Conservation (phyloP, 2,888 invertebrate species). For the Pseudococcus jackbeardsleyi region DNA sequence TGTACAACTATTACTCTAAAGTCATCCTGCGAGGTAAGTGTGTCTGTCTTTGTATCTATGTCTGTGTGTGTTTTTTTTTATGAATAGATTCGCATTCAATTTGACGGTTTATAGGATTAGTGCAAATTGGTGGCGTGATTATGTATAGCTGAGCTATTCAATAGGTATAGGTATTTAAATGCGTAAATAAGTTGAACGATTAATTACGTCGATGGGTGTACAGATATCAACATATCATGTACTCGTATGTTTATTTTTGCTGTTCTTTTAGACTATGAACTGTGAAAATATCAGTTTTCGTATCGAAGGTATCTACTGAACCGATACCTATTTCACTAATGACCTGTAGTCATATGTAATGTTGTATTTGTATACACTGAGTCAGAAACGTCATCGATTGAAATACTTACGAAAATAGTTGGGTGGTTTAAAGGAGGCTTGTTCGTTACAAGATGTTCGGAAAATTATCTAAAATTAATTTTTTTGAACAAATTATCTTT, state of each 20-base stretch:
- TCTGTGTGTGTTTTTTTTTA: not conserved
- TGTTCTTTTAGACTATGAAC: conserved; percentile 35
- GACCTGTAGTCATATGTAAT: not conserved
- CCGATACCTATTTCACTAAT: not conserved
- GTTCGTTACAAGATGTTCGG: not conserved
- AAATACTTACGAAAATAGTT: not conserved
- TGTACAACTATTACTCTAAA: not conserved
- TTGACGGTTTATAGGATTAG: not conserved
- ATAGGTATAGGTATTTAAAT: not conserved
- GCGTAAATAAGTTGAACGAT: not conserved
- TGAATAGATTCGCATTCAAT: not conserved
- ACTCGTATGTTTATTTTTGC: conserved; percentile 14
- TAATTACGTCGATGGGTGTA: not conserved
- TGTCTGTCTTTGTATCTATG: not conserved
- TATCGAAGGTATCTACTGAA: conserved; percentile 2
- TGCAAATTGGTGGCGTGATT: not conserved
- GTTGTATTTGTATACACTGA: not conserved
- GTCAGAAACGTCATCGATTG: not conserved
- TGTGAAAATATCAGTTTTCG: conserved; percentile 31
- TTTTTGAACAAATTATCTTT: too few species aligned
- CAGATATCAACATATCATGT: not conserved
- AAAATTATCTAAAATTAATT: not conserved
- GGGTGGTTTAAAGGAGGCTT: not conserved
- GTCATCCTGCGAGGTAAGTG: not conserved
- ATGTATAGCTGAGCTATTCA: not conserved